Percentiles rank a stretch among this genome's conserved stretches.
phyloP scores from a whole-genome alignment of 1,140 invertebrate genomes.

The Pristionchus pacificus region DNA sequence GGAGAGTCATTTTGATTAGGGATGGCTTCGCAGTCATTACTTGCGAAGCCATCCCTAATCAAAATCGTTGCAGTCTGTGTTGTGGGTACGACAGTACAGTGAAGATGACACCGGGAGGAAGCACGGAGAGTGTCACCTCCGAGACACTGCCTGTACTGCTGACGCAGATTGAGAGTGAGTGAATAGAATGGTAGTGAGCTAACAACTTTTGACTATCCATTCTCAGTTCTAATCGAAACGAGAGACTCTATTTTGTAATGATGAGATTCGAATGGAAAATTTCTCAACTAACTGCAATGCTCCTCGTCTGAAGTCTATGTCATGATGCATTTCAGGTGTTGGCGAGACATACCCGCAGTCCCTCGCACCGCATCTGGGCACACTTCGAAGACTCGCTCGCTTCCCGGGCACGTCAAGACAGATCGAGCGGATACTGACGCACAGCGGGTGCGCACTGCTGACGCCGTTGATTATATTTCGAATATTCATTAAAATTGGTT shows the following conservation, averaged over 20 bases:
- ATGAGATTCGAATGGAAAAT: too few species aligned
- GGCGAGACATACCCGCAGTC: constrained; percentile 33
- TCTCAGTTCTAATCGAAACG: too few species aligned
- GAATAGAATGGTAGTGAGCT: too few species aligned
- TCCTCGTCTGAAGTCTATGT: background rate
- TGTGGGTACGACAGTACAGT: too few species aligned
- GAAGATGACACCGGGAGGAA: background rate
- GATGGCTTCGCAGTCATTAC: too few species aligned
- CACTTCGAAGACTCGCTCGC: constrained; percentile 20
- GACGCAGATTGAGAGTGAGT: constrained; percentile 42
- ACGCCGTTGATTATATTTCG: background rate
- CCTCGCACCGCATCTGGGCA: constrained; percentile 29
- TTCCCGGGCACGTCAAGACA: background rate
- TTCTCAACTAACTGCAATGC: too few species aligned
- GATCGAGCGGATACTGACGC: constrained; percentile 14
- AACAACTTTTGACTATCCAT: too few species aligned
- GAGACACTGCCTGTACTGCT: constrained; percentile 36
- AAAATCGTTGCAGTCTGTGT: too few species aligned
- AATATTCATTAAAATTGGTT: background rate
- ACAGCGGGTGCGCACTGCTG: background rate
- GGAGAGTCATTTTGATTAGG: too few species aligned
- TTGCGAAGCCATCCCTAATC: too few species aligned
- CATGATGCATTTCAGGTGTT: constrained; percentile 24
- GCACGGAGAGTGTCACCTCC: background rate
- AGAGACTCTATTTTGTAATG: too few species aligned